A percentile compares a stretch with the other conserved stretches of the same genome.
These are phyloP conservation scores for Schizaphis graminum DNA, from an alignment of 2,888 invertebrate genomes.

Conservation along the genomic window DNA sequence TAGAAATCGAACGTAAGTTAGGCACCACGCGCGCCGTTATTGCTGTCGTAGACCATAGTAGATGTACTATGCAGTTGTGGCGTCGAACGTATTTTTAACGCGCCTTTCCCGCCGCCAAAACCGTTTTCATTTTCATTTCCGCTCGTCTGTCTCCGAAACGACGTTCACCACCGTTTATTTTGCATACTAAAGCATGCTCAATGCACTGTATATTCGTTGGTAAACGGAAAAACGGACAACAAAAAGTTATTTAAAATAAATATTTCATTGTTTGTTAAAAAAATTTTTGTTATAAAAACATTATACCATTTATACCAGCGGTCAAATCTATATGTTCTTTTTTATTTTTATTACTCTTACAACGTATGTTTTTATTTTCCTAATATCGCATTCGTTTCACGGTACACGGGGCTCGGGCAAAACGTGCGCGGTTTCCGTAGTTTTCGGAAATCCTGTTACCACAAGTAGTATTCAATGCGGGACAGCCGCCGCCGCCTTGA, in stretches of 20 bases:
- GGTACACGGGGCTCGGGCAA: background rate
- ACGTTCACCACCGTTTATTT: background rate
- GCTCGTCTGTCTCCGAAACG: background rate
- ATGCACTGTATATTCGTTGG: background rate
- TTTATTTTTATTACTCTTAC: background rate
- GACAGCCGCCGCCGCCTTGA: background rate
- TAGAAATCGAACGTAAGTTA: slow-evolving; percentile 10
- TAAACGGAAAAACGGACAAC: background rate
- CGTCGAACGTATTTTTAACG: background rate
- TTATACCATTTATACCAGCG: background rate
- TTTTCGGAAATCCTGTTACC: background rate
- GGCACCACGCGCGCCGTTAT: background rate
- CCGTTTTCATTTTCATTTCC: background rate
- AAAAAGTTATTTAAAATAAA: background rate
- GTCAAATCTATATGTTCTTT: background rate
- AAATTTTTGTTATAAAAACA: background rate
- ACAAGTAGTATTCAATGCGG: background rate
- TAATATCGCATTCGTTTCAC: background rate
- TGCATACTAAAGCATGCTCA: background rate
- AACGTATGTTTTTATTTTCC: background rate
- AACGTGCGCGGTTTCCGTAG: background rate
- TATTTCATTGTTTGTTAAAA: background rate
- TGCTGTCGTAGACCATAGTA: background rate
- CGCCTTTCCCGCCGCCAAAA: background rate
- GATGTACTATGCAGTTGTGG: background rate